These are phyloP conservation scores for Oppia nitens DNA, from an alignment of 1,140 invertebrate genomes.

Conservation along the genomic window DNA sequence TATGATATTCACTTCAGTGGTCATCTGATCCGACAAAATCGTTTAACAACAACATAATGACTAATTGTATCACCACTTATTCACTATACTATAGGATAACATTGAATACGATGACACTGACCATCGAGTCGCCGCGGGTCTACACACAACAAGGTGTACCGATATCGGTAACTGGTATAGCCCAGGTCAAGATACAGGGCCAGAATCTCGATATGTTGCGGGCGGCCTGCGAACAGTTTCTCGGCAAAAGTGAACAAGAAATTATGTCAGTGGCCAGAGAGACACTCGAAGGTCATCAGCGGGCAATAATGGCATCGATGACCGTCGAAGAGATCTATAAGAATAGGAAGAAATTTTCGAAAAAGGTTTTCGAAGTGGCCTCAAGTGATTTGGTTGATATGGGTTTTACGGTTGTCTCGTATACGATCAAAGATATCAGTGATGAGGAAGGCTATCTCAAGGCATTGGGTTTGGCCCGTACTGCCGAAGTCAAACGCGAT, in stretches of 20 bases:
- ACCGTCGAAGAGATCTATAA: conserved; percentile 99
- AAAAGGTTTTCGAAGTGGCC: conserved; percentile 80
- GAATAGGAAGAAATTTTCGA: conserved; percentile 95
- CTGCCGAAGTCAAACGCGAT: conserved; percentile 89
- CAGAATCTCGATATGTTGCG: conserved; percentile 92
- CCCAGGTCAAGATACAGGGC: conserved; percentile 94
- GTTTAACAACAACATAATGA: too few relatives aligned
- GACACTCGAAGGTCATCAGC: conserved; percentile 89
- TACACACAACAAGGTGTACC: conserved; percentile 93
- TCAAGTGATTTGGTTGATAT: conserved; percentile 92
- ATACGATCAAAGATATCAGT: conserved; percentile 90
- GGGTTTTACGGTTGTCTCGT: conserved; percentile 95
- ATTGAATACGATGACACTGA: conserved; percentile 84
- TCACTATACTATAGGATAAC: conserved; percentile 58
- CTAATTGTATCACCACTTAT: conserved; percentile 13
- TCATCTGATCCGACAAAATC: not conserved
- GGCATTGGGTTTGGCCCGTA: conserved; percentile 85
- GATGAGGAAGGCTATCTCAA: conserved; percentile 95
- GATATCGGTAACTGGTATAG: conserved; percentile 90
- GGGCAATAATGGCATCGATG: conserved; percentile 98
- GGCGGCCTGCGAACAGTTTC: conserved; percentile 89
- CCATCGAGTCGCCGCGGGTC: conserved; percentile 42
- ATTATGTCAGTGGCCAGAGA: conserved; percentile 85
- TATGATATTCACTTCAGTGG: conserved; percentile 1
- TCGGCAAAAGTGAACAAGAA: conserved; percentile 74